phyloP scores from a whole-genome alignment of 2,888 invertebrate species.

The Oscheius sp. region DNA sequence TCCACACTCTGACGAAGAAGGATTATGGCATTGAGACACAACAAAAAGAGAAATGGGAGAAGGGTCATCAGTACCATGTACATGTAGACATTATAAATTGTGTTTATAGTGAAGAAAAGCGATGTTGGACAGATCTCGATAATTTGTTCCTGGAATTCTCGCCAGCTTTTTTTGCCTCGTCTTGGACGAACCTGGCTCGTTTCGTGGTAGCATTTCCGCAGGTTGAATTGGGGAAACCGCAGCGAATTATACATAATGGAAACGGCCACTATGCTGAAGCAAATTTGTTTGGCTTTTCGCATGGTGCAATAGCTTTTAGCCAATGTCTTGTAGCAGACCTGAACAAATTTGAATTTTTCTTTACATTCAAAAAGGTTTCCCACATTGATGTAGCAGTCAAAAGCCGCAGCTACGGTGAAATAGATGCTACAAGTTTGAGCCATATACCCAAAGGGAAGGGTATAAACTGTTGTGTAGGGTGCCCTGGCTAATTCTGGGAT shows the following conservation, averaged over 20 bases:
- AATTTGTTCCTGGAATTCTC: slow-evolving; percentile 57
- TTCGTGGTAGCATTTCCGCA: slow-evolving; percentile 65
- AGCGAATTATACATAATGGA: slow-evolving; percentile 68
- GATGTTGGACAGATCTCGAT: slow-evolving; percentile 70
- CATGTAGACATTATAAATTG: slow-evolving; percentile 69
- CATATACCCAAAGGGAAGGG: slow-evolving; percentile 69
- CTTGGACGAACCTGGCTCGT: slow-evolving; percentile 51
- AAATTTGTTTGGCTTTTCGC: slow-evolving; percentile 59
- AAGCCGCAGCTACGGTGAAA: slow-evolving; percentile 70
- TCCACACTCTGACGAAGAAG: slow-evolving; percentile 56
- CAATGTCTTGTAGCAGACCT: slow-evolving; percentile 62
- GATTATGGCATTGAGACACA: slow-evolving; percentile 69
- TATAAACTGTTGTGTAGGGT: slow-evolving; percentile 68
- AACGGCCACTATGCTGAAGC: slow-evolving; percentile 49
- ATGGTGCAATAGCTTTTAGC: slow-evolving; percentile 61
- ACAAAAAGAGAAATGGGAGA: slow-evolving; percentile 68
- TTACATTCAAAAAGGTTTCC: slow-evolving; percentile 28
- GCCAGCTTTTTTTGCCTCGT: no score
- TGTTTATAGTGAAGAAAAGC: slow-evolving; percentile 66
- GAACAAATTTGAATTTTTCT: slow-evolving; percentile 2
- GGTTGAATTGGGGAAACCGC: slow-evolving; percentile 69
- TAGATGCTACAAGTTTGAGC: slow-evolving; percentile 70
- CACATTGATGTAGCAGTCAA: slow-evolving; percentile 69
- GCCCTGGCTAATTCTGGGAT: slow-evolving; percentile 63
- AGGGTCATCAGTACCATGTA: slow-evolving; percentile 70